phyloP scores from a whole-genome alignment of 2,888 invertebrate genomes.

The Erebia ligea region DNA sequence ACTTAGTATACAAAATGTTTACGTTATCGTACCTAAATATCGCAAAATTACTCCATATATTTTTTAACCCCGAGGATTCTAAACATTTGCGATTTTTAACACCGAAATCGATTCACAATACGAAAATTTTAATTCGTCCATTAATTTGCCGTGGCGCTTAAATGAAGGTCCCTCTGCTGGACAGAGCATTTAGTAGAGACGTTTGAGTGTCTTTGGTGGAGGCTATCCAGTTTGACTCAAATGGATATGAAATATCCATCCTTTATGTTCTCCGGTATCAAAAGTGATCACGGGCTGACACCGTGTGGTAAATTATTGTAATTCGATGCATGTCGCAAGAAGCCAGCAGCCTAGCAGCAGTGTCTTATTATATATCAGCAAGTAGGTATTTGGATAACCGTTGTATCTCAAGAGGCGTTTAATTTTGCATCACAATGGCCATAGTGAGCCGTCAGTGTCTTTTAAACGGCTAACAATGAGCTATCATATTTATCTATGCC shows the following conservation, averaged over 20 bases:
- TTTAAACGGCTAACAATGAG: constrained; percentile 44
- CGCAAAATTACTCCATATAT: too few relatives aligned
- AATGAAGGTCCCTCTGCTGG: too few relatives aligned
- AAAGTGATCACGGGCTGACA: constrained; percentile 6
- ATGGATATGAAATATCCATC: neutral
- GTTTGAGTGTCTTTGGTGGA: neutral
- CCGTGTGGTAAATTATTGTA: constrained; percentile 16
- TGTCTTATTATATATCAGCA: constrained; percentile 6
- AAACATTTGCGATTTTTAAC: too few relatives aligned
- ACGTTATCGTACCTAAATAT: too few relatives aligned
- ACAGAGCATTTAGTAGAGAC: too few relatives aligned
- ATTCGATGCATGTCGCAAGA: constrained; percentile 10
- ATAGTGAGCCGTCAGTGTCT: constrained; percentile 44
- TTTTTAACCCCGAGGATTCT: too few relatives aligned
- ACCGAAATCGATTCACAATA: too few relatives aligned
- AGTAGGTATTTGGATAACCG: constrained; percentile 30
- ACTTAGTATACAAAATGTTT: too few relatives aligned
- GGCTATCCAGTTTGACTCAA: neutral
- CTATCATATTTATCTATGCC: constrained; percentile 41
- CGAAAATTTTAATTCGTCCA: too few relatives aligned
- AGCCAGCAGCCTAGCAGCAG: neutral
- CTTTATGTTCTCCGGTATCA: constrained; percentile 4
- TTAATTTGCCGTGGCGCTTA: too few relatives aligned
- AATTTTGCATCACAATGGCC: constrained; percentile 51
- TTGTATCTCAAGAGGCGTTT: constrained; percentile 33